These are phyloP conservation scores for Euzetes globulus DNA, from an alignment of 2,888 invertebrate species.

Conservation along the genomic window DNA sequence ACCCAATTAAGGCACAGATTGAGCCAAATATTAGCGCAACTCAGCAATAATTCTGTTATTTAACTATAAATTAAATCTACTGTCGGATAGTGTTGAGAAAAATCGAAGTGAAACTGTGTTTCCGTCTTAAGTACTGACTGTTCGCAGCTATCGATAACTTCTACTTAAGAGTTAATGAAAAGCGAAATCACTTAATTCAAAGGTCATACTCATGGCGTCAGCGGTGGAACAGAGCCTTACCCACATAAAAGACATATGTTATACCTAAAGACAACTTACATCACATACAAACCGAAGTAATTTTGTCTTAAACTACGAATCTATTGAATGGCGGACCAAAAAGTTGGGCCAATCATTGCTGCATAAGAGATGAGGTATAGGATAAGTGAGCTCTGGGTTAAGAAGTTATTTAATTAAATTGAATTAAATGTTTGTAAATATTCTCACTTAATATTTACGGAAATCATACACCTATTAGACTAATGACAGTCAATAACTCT, in stretches of 20 bases:
- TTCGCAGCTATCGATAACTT: no score
- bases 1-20: no score
- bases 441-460: constrained; percentile 26
- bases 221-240: background rate
- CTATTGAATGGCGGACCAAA: constrained; percentile 15
- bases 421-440: constrained; percentile 6
- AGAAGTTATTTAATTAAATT: constrained; percentile 16
- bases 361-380: constrained; percentile 27
- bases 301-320: constrained; percentile 10
- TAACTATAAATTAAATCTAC: no score
- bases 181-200: no score
- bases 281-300: constrained; percentile 26
- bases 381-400: constrained; percentile 25
- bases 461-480: background rate
- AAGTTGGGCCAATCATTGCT: constrained; percentile 19
- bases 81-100: no score
- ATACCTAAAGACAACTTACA: constrained; percentile 20
- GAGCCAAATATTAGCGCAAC: no score
- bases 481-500: background rate
- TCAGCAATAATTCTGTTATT: no score
- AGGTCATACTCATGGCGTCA: no score
- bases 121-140: no score
- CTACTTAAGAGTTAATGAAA: no score
- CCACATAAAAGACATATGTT: constrained; percentile 3
- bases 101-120: no score